Percentiles rank a stretch among this genome's conserved stretches.
phyloP scores from a whole-genome alignment of 2,797 vertebrate species.

The Rhadinocentrus ornatus region DNA sequence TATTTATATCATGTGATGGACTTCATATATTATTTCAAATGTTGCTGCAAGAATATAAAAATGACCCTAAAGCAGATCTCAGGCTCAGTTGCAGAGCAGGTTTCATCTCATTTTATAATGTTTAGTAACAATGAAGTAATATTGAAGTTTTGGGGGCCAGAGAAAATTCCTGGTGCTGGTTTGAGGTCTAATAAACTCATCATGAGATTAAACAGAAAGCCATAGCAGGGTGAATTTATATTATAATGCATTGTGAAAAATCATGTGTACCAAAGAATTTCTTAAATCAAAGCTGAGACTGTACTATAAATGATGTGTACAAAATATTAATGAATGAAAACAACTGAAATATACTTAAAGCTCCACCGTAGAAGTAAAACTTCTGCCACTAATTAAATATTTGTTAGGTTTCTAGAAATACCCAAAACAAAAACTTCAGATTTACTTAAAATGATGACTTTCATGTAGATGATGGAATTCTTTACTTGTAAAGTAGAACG shows the following conservation, averaged over 20 bases:
- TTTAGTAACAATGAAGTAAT: not conserved
- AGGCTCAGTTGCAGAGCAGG: too few species aligned
- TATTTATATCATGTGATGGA: too few species aligned
- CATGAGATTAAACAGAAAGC: not conserved
- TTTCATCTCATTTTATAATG: too few species aligned
- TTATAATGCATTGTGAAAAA: not conserved
- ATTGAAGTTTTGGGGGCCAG: not conserved
- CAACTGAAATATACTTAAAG: too few species aligned
- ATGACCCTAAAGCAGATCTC: too few species aligned
- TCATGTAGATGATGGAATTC: not conserved
- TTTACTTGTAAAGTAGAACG: not conserved
- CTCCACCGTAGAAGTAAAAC: not conserved
- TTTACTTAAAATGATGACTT: not conserved
- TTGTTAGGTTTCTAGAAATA: not conserved
- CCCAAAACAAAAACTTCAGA: not conserved
- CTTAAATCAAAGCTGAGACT: not conserved
- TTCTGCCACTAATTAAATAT: not conserved
- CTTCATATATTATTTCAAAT: too few species aligned
- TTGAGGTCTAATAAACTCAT: not conserved
- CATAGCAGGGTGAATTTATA: too few species aligned
- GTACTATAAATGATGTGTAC: not conserved
- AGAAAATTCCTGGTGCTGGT: constrained; percentile 38
- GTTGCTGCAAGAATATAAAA: too few species aligned
- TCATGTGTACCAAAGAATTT: not conserved
- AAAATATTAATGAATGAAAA: too few species aligned